Conservation (phyloP, 2,113 vertebrate species). For the Scortum barcoo region DNA sequence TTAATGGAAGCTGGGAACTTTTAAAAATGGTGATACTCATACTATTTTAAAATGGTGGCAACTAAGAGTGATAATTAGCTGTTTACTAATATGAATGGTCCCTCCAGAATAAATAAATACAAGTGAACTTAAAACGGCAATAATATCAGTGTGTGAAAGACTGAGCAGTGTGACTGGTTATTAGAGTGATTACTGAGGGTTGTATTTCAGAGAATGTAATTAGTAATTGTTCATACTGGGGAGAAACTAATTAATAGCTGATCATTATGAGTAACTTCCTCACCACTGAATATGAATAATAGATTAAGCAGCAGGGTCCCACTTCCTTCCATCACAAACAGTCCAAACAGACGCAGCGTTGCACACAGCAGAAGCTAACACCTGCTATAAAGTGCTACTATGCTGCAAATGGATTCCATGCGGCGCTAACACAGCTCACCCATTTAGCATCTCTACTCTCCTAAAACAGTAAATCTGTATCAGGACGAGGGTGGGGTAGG, state of each 20-base stretch:
- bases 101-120: slow-evolving; percentile 1
- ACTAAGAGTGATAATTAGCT: neutral
- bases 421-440: slow-evolving; percentile 55
- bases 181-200: slow-evolving; percentile 22
- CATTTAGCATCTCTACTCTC: slow-evolving; percentile 67
- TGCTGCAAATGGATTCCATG: slow-evolving; percentile 65
- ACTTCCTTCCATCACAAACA: slow-evolving; percentile 15
- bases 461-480: slow-evolving; percentile 64
- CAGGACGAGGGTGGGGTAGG: neutral
- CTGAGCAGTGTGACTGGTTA: neutral
- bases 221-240: slow-evolving; percentile 30
- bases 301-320: slow-evolving; percentile 29
- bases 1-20: neutral
- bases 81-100: neutral
- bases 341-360: slow-evolving; percentile 20
- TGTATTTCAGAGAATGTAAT: slow-evolving; percentile 42
- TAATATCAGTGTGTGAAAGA: neutral
- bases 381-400: slow-evolving; percentile 54
- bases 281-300: slow-evolving; percentile 35
- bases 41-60: neutral
- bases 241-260: slow-evolving; percentile 46
- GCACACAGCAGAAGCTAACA: slow-evolving; percentile 34
- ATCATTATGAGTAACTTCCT: slow-evolving; percentile 35
- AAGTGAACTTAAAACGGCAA: neutral
- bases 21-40: neutral